Percentiles rank a stretch among this genome's conserved stretches.
These are phyloP conservation scores for Gila orcuttii DNA, from an alignment of 2,113 vertebrate genomes.

Conservation along the genomic window DNA sequence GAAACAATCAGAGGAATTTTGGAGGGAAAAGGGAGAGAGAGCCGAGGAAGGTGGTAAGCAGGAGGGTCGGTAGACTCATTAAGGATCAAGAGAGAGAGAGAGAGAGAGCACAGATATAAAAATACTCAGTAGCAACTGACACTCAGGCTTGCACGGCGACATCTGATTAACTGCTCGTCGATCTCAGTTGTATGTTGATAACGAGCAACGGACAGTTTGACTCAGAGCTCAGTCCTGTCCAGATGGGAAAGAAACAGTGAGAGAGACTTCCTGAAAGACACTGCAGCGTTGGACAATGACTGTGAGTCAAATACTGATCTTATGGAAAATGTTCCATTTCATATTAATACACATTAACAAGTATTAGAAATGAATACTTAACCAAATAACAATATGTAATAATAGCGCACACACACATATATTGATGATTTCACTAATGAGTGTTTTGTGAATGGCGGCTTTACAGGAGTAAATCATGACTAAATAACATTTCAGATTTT, in stretches of 20 bases:
- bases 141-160: not conserved
- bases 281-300: slow-evolving; percentile 41
- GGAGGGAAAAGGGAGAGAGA: slow-evolving; percentile 48
- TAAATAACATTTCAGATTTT: not conserved
- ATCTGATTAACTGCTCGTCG: slow-evolving; percentile 7
- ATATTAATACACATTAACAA: not conserved
- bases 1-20: slow-evolving; percentile 53
- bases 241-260: slow-evolving; percentile 45
- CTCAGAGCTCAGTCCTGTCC: not conserved
- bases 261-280: slow-evolving; percentile 6
- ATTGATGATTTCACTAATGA: not conserved
- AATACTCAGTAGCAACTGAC: slow-evolving; percentile 29
- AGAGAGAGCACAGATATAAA: slow-evolving; percentile 53
- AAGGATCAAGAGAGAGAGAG: slow-evolving; percentile 56
- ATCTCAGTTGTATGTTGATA: slow-evolving; percentile 23
- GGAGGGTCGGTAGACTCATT: not conserved
- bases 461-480: not conserved
- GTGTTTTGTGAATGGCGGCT: not conserved
- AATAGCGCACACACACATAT: not conserved
- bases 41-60: not conserved
- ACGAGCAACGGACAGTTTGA: not conserved
- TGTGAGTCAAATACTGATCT: slow-evolving; percentile 45
- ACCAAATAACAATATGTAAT: not conserved
- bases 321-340: not conserved
- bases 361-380: not conserved